phyloP scores from a whole-genome alignment of 2,113 vertebrate genomes.

The Lanius collurio region DNA sequence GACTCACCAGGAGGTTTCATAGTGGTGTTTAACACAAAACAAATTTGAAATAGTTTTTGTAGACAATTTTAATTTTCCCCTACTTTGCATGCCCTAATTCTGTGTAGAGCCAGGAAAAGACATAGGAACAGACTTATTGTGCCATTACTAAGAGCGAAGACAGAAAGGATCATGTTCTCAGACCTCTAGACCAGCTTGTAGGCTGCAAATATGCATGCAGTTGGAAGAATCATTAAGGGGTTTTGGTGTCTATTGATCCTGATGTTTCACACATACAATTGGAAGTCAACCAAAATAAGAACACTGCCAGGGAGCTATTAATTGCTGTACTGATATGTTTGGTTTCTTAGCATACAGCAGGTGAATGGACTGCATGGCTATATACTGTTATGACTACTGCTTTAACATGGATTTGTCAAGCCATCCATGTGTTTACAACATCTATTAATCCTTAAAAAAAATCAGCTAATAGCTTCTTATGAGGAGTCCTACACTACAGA shows the following conservation, averaged over 20 bases:
- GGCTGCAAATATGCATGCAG: neutral
- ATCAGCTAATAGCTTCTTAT: neutral
- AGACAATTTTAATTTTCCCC: neutral
- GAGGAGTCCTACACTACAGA: neutral
- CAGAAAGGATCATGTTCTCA: neutral
- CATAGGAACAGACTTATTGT: neutral
- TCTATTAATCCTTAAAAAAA: neutral
- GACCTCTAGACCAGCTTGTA: neutral
- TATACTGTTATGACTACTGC: neutral
- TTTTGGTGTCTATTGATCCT: neutral
- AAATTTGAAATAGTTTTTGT: neutral
- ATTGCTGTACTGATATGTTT: neutral
- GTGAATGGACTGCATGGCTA: neutral
- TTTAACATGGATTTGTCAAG: neutral
- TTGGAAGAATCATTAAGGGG: neutral
- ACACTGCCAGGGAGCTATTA: neutral
- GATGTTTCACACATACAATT: neutral
- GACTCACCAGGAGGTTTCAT: neutral
- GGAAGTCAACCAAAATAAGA: neutral
- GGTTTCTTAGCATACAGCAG: neutral
- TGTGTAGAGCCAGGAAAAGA: neutral
- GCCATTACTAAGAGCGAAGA: neutral
- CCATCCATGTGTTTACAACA: neutral
- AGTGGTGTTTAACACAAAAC: neutral
- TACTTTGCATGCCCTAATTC: neutral